These are phyloP conservation scores for Dendrocincla fuliginosa DNA, from an alignment of 2,797 vertebrate genomes.

Conservation along the genomic window DNA sequence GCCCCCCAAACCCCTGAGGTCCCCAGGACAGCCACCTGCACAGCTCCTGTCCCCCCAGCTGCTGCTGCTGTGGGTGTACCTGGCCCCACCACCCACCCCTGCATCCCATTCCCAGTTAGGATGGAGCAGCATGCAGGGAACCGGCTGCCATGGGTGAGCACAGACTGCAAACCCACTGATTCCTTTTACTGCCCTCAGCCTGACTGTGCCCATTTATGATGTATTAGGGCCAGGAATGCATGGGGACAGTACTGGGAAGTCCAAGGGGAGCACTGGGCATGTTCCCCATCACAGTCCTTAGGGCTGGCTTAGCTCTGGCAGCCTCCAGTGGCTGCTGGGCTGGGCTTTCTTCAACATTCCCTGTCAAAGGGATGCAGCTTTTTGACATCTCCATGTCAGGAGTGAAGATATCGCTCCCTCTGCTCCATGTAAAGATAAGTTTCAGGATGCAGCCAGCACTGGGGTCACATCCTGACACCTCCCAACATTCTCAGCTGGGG, in stretches of 20 bases:
- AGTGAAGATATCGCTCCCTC: slow-evolving; percentile 25
- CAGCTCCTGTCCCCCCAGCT: rapidly evolving
- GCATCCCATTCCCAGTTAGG: rapidly evolving
- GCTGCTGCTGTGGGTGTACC: neutral
- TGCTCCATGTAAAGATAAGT: neutral
- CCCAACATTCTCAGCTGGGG: neutral
- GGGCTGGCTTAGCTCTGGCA: neutral
- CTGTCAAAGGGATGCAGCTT: neutral
- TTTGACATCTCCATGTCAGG: slow-evolving; percentile 33
- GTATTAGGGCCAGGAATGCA: neutral
- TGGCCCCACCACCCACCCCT: rapidly evolving
- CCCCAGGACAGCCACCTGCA: neutral
- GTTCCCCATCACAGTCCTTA: neutral
- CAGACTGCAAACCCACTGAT: neutral
- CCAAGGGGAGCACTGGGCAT: neutral
- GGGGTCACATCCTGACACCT: slow-evolving; percentile 25
- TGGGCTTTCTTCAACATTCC: neutral
- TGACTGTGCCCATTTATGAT: neutral
- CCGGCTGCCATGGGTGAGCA: rapidly evolving
- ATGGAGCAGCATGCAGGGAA: neutral
- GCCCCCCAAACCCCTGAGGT: neutral
- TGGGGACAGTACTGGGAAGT: neutral
- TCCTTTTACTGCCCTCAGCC: neutral
- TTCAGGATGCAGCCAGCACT: slow-evolving; percentile 50
- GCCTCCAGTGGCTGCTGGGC: neutral